These are phyloP conservation scores for Oophaga pumilio DNA, from an alignment of 2,113 vertebrate species.

Conservation along the genomic window DNA sequence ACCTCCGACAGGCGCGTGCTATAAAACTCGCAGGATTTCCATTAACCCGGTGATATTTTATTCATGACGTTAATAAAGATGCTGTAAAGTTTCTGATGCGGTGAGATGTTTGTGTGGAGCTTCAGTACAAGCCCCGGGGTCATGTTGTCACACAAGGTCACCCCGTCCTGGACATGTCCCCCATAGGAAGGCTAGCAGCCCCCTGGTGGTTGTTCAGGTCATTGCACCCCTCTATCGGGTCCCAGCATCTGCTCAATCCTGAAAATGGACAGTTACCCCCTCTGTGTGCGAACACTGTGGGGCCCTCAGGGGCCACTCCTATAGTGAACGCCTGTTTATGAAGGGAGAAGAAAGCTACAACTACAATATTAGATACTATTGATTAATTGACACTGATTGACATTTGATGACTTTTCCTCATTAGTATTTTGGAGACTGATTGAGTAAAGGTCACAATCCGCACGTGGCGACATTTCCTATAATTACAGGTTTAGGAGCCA, in stretches of 20 bases:
- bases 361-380: background rate
- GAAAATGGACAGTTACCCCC: background rate
- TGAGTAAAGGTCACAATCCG: slow-evolving; percentile 1
- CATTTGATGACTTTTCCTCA: background rate
- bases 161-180: background rate
- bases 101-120: background rate
- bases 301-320: background rate
- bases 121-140: background rate
- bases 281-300: background rate
- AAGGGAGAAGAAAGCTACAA: background rate
- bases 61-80: background rate
- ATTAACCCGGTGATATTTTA: background rate
- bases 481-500: background rate
- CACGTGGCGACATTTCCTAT: background rate
- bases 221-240: background rate
- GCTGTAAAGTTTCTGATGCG: background rate
- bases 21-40: background rate
- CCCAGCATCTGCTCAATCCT: background rate
- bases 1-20: background rate
- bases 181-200: background rate
- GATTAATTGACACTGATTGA: background rate
- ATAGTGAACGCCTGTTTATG: background rate
- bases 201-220: background rate
- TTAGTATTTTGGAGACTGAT: background rate
- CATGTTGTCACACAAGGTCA: background rate